Evolutionary conservation across 2,888 invertebrate genomes (phyloP).

Genomic region (Tubulanus polymorphus): DNA sequence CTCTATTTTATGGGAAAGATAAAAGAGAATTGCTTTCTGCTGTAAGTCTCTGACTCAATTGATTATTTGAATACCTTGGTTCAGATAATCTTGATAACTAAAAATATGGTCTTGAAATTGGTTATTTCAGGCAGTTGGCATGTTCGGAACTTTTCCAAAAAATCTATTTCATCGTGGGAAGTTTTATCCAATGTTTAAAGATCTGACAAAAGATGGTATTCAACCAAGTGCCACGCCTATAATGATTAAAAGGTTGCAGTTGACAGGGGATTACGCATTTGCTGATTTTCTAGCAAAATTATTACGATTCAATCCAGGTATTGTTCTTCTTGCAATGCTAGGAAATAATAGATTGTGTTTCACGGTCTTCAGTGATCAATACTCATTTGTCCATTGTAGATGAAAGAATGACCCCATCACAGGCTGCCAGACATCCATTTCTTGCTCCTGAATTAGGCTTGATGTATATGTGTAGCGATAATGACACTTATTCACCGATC

Average conservation of each 20-base stretch:
- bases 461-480: conserved; percentile 21
- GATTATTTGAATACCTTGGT: too few relatives aligned
- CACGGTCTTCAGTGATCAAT: too few relatives aligned
- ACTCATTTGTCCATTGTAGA: conserved; percentile 23
- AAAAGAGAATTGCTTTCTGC: conserved; percentile 25
- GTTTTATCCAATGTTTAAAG: too few relatives aligned
- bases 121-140: not conserved
- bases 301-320: too few relatives aligned
- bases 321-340: too few relatives aligned
- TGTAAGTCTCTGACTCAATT: not conserved
- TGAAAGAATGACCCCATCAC: conserved; percentile 31
- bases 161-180: conserved; percentile 35
- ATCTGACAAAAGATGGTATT: too few relatives aligned
- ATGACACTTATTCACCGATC: conserved; percentile 3
- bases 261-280: too few relatives aligned
- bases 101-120: not conserved
- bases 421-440: conserved; percentile 42
- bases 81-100: not conserved
- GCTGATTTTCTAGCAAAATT: too few relatives aligned
- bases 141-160: conserved; percentile 31
- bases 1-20: conserved; percentile 33
- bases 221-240: too few relatives aligned
- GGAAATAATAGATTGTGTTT: too few relatives aligned
- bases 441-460: conserved; percentile 36
- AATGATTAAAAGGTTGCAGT: too few relatives aligned